Conservation (phyloP, 1,140 invertebrate species). For the Hypothenemus hampei region DNA sequence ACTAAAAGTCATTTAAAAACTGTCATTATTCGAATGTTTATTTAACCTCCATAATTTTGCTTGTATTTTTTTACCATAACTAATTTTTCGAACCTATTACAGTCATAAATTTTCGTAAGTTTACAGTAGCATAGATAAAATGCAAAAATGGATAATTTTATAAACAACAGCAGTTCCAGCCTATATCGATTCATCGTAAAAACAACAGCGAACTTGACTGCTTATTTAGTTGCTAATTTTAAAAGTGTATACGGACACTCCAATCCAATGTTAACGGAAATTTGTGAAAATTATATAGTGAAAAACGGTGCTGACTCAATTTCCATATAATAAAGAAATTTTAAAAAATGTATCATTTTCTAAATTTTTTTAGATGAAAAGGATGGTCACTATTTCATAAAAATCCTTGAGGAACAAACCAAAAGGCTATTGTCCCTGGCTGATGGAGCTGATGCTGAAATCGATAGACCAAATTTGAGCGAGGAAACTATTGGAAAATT, state of each 20-base stretch:
- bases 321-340: background rate
- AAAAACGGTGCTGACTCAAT: no score
- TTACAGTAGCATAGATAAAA: conserved; percentile 1
- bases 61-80: no score
- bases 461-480: conserved; percentile 51
- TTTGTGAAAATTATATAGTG: conserved; percentile 6
- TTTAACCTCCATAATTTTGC: no score
- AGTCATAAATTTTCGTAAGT: background rate
- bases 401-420: conserved; percentile 68
- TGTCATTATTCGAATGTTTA: no score
- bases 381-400: conserved; percentile 72
- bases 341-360: background rate
- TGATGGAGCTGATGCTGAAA: conserved; percentile 59
- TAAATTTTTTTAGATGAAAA: conserved; percentile 40
- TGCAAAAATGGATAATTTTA: conserved; percentile 9
- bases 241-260: background rate
- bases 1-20: no score
- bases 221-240: conserved; percentile 6
- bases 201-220: background rate
- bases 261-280: background rate
- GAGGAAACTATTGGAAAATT: conserved; percentile 80
- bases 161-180: conserved; percentile 5
- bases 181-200: no score
- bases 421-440: conserved; percentile 63
- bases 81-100: no score